These are phyloP conservation scores for Syngnathus rostellatus DNA, from an alignment of 2,797 vertebrate genomes.

Conservation along the genomic window DNA sequence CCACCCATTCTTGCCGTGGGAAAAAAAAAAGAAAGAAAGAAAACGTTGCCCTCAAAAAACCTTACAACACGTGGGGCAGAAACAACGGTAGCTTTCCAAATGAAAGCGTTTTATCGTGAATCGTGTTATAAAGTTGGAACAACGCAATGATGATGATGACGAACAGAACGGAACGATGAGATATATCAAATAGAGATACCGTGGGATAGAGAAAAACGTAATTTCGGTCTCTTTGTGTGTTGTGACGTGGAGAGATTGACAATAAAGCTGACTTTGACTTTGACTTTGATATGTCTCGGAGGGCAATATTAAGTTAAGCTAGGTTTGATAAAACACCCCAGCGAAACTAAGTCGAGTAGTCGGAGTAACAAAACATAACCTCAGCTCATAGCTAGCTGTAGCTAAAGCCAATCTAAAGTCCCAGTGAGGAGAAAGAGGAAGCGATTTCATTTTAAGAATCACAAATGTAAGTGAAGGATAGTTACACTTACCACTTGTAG, in stretches of 20 bases:
- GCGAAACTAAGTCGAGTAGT: conserved; percentile 25
- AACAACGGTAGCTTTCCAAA: not conserved
- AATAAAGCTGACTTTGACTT: no score
- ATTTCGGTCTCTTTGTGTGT: no score
- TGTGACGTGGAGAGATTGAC: no score
- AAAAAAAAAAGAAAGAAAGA: not conserved
- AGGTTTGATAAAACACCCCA: not conserved
- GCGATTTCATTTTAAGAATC: not conserved
- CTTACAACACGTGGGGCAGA: not conserved
- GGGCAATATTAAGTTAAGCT: no score
- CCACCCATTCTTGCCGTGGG: not conserved
- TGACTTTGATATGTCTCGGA: no score
- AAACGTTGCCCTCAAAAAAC: not conserved
- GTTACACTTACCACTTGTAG: conserved; percentile 49
- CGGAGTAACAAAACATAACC: conserved; percentile 13
- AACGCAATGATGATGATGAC: not conserved
- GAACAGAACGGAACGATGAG: not conserved
- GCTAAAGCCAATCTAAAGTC: conserved; percentile 21
- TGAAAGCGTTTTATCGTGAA: not conserved
- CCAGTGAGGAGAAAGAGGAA: conserved; percentile 47
- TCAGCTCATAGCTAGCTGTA: conserved; percentile 30
- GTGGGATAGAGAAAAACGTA: no score
- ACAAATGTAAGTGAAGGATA: not conserved
- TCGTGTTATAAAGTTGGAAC: not conserved
- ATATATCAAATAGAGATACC: not conserved